Conservation (phyloP, 2,797 vertebrate species). For the Mycteria americana region DNA sequence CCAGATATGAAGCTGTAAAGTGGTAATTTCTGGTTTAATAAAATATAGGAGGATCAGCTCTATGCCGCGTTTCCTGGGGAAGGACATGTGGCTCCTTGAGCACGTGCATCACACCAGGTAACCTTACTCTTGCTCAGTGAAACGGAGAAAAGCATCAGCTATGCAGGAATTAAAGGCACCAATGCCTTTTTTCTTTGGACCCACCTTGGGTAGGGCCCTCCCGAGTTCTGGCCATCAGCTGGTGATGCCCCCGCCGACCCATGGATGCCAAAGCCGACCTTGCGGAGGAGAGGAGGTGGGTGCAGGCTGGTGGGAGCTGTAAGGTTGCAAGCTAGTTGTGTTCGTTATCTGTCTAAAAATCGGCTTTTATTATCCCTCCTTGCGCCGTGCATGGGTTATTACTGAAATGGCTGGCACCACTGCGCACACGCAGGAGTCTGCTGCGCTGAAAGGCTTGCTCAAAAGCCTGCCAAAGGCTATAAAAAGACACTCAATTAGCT, state of each 20-base stretch:
- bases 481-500: not conserved
- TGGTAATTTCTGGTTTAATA: constrained; percentile 47
- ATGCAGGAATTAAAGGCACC: not conserved
- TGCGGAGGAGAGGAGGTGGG: not conserved
- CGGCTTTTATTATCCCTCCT: not conserved
- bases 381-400: not conserved
- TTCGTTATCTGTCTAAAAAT: not conserved
- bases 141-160: constrained; percentile 55
- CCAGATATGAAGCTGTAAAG: constrained; percentile 10
- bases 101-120: not conserved
- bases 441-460: not conserved
- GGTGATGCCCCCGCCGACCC: fast-evolving
- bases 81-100: constrained; percentile 18
- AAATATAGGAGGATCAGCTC: constrained; percentile 41
- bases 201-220: too few relatives aligned
- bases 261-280: fast-evolving
- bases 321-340: fast-evolving
- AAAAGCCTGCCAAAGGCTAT: not conserved
- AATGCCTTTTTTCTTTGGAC: not conserved
- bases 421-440: fast-evolving
- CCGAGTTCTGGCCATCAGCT: fast-evolving
- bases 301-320: not conserved
- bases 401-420: not conserved
- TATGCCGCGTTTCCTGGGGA: constrained; percentile 30
- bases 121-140: constrained; percentile 38